Evolutionary conservation across 2,888 invertebrate species (phyloP).

Genomic region (Nudaria mundana): DNA sequence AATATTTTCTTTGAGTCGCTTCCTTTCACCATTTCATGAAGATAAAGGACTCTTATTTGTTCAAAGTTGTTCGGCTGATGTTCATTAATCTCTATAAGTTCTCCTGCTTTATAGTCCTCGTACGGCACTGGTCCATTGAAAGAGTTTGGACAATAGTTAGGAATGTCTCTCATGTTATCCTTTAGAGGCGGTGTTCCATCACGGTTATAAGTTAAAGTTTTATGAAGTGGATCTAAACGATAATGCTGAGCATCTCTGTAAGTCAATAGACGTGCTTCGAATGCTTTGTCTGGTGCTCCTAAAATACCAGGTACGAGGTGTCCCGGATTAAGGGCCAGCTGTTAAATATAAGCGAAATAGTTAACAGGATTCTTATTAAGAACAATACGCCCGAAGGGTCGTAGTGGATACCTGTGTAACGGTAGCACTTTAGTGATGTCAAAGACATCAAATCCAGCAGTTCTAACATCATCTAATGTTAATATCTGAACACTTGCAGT

Average conservation of each 20-base stretch:
- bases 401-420: slow-evolving; percentile 77
- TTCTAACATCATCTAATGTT: slow-evolving; percentile 89
- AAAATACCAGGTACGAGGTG: slow-evolving; percentile 95
- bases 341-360: slow-evolving; percentile 96
- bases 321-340: slow-evolving; percentile 92
- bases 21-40: slow-evolving; percentile 85
- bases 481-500: slow-evolving; percentile 90
- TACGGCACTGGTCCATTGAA: slow-evolving; percentile 90
- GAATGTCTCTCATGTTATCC: slow-evolving; percentile 91
- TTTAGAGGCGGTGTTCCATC: slow-evolving; percentile 90
- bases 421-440: slow-evolving; percentile 78
- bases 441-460: slow-evolving; percentile 79
- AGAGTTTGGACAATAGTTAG: slow-evolving; percentile 97
- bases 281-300: slow-evolving; percentile 94
- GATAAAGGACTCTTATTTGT: slow-evolving; percentile 90
- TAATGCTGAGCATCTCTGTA: slow-evolving; percentile 92
- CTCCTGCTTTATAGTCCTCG: slow-evolving; percentile 75
- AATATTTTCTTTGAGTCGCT: slow-evolving; percentile 89
- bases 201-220: slow-evolving; percentile 88
- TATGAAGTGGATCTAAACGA: slow-evolving; percentile 88
- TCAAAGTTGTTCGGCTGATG: slow-evolving; percentile 93
- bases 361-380: slow-evolving; percentile 93
- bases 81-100: slow-evolving; percentile 77
- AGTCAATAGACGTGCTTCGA: slow-evolving; percentile 90
- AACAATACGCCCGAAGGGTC: slow-evolving; percentile 90